Evolutionary conservation across 2,113 vertebrate genomes (phyloP), one percentile per base, ranked within the genome.

Genomic region (Picathartes gymnocephalus): DNA sequence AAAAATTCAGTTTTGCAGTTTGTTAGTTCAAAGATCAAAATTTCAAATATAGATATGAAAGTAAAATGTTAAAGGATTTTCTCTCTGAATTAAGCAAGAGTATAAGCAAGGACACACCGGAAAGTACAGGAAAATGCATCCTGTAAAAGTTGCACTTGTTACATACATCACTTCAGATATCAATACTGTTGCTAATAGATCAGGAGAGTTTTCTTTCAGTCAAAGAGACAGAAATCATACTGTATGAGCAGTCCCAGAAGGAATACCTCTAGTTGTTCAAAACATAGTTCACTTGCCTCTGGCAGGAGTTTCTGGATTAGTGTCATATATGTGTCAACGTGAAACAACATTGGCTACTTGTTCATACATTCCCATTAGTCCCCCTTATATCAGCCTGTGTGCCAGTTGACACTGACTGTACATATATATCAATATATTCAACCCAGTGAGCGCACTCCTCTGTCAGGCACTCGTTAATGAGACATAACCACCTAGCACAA

Each of bases 301-400:
- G 92, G 91, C 95, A 86, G 28, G 54, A 88, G 90, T 93, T 97
- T 96, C 93, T 47, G 24, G 82, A 97, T 97, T 97, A 98, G 81
- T 88, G 95, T 98, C 97, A 95, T 91, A 94, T 64, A 91, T 3
- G 12, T 48, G 84, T 96, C 97, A 96, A 73, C 48, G 47, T 27
- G 82, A 96, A 97, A 95, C 90, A 96, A 91, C 71, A 77, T 35
- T 53, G 48, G 74, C 72, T 95, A 58, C 97, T 97, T 95, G 92
- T 95, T 96, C 95, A 95, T 92, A 76, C 54, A 79, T 86, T 96
- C 93, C 92, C 54, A 61, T 95, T 93, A 95, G 56, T 92, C 57
- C 62, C 84, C 87, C 64, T 97, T 81, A 57, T 87, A 86, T 90
- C 81, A 81, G 80, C 94, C 95, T 87, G 28, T 61, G 93, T 90